These are phyloP conservation scores for Pemphigus obesinymphae DNA, from an alignment of 1,140 invertebrate genomes.

Conservation along the genomic window DNA sequence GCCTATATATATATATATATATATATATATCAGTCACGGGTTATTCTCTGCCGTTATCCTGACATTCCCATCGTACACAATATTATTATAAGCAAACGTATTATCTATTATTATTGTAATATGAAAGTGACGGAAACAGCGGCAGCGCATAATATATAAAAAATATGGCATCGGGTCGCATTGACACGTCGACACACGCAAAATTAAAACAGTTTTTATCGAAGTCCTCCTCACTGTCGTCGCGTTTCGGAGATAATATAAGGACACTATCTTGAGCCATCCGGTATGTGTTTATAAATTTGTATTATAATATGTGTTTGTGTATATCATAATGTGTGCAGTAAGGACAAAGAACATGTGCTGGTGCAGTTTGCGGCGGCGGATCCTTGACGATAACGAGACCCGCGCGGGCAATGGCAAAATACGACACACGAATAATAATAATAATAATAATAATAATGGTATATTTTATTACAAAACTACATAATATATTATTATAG, in stretches of 20 bases:
- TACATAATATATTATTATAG: background rate
- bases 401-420: background rate
- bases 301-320: background rate
- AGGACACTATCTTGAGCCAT: conserved; percentile 39
- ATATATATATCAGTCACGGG: too few relatives aligned
- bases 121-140: too few relatives aligned
- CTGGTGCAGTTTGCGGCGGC: background rate
- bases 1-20: too few relatives aligned
- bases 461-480: background rate
- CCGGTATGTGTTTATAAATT: background rate
- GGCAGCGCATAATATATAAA: too few relatives aligned
- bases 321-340: too few relatives aligned
- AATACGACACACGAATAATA: background rate
- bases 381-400: conserved; percentile 14
- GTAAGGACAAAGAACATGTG: conserved; percentile 10
- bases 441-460: background rate
- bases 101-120: too few relatives aligned
- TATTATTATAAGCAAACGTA: too few relatives aligned
- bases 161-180: background rate
- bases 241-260: background rate
- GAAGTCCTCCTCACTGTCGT: background rate
- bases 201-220: background rate
- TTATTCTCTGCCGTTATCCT: too few relatives aligned
- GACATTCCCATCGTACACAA: too few relatives aligned
- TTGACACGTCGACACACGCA: background rate